These are phyloP conservation scores for Nephrocerus scutellatus DNA, from an alignment of 2,888 invertebrate species.

Conservation along the genomic window DNA sequence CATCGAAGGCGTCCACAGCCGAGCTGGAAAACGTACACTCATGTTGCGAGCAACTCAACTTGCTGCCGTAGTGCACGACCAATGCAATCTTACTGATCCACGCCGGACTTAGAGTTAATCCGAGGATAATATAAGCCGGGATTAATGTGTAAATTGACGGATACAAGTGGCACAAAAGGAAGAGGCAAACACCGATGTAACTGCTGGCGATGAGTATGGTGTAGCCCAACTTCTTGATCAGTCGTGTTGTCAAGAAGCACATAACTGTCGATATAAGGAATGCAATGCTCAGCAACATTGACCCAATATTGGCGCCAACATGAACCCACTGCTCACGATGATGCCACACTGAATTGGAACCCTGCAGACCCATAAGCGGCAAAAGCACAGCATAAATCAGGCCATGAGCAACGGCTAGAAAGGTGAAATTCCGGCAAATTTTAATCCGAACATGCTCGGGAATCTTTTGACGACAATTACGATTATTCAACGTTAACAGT, in stretches of 20 bases:
- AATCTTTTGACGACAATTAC: constrained; percentile 45
- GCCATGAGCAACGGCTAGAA: constrained; percentile 41
- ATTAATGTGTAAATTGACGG: constrained; percentile 51
- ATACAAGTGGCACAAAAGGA: constrained; percentile 57
- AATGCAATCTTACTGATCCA: constrained; percentile 41
- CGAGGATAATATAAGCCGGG: constrained; percentile 53
- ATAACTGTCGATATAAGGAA: constrained; percentile 57
- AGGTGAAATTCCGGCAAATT: constrained; percentile 41
- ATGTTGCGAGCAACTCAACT: constrained; percentile 43
- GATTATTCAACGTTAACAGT: constrained; percentile 57
- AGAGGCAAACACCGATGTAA: constrained; percentile 53
- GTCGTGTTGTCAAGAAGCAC: constrained; percentile 49
- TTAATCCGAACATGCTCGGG: constrained; percentile 43
- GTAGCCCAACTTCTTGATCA: constrained; percentile 52
- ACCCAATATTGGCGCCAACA: constrained; percentile 50
- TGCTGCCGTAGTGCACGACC: constrained; percentile 42
- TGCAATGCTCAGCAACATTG: constrained; percentile 57
- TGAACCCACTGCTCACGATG: constrained; percentile 45
- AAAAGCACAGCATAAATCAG: constrained; percentile 39
- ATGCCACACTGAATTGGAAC: constrained; percentile 47
- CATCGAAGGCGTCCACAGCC: constrained; percentile 36
- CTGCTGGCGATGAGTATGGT: constrained; percentile 49
- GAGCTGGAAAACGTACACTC: constrained; percentile 33
- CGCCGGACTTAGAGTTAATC: constrained; percentile 51
- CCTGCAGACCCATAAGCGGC: constrained; percentile 43